Evolutionary conservation across 2,113 vertebrate genomes (phyloP), one percentile per base, ranked within the genome.

Genomic region (Pterophyllum scalare): DNA sequence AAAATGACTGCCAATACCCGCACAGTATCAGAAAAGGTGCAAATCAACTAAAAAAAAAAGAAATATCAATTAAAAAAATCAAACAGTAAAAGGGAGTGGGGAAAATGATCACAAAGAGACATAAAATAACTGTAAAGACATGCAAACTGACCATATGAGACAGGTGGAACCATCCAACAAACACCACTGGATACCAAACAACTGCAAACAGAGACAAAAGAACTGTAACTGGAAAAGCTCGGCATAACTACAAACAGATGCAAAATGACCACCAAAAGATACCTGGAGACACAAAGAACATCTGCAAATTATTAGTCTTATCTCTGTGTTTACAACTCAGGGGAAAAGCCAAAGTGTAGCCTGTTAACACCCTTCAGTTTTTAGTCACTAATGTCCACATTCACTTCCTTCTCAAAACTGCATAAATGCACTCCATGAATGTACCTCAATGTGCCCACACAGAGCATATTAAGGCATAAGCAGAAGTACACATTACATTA

Each of bases 351-450:
- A 43, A 43, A 57, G 49, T 31, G 19, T 19, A 43, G 49, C 54
- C 52, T 31, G 8, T 59, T 46, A 77, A 26, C 26, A 28, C 43
- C 40, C 46, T 17, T n/a, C 12, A 28, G 40, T 40, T 85, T 58
- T 76, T 17, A 70, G 40, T 43, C 17, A 24, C 8, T 19, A 26
- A 22, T 19, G 22, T 40, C 7, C 22, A 24, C 62, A 72, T 81
- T 76, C 52, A 56, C 57, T 86, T 81, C 58, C 56, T 72, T 70
- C 72, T 61, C 15, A 56, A 56, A 56, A 72, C 72, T 72, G 46
- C 79, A 35, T 20, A 28, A 77, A n/a, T 35, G 5, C 35, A 57
- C 14, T 65, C 10, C 8, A 10, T 14, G 64, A 49, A 80, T 31
- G 33, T 49, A 56, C 17, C 12, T 13, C 24, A 43, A 3, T 26